phyloP scores from a whole-genome alignment of 64 coral and sea anemone genomes.

The Platygyra sinensis region DNA sequence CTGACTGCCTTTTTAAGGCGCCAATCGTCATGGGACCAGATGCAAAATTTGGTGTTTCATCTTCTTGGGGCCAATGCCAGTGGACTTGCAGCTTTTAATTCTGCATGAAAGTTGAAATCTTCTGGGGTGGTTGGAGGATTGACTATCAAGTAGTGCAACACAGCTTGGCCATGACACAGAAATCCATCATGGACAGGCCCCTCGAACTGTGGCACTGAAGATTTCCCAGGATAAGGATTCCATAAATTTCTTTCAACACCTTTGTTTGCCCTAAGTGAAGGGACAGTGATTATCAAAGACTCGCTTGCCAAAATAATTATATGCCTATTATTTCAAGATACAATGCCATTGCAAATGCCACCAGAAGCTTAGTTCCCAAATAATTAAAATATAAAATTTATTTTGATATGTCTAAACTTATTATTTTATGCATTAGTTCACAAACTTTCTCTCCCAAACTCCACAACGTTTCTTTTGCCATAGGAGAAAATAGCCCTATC shows the following conservation, averaged over 20 bases:
- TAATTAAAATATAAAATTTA: too few species aligned
- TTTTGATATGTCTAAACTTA: too few species aligned
- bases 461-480: too few species aligned
- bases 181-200: neutral
- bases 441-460: too few species aligned
- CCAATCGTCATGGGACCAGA: neutral
- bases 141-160: neutral
- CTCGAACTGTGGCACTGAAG: neutral
- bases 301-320: too few species aligned
- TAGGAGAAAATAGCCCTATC: too few species aligned
- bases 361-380: too few species aligned
- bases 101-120: conserved; percentile 4
- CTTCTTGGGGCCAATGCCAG: neutral
- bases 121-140: neutral
- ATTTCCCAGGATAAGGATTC: neutral
- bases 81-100: neutral
- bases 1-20: neutral
- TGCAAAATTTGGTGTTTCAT: neutral
- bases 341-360: too few species aligned
- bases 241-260: neutral
- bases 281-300: too few species aligned
- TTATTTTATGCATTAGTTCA: too few species aligned
- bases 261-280: neutral
- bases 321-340: too few species aligned
- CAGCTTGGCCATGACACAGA: neutral